phyloP scores from a whole-genome alignment of 2,113 vertebrate species.

The Archilochus colubris region DNA sequence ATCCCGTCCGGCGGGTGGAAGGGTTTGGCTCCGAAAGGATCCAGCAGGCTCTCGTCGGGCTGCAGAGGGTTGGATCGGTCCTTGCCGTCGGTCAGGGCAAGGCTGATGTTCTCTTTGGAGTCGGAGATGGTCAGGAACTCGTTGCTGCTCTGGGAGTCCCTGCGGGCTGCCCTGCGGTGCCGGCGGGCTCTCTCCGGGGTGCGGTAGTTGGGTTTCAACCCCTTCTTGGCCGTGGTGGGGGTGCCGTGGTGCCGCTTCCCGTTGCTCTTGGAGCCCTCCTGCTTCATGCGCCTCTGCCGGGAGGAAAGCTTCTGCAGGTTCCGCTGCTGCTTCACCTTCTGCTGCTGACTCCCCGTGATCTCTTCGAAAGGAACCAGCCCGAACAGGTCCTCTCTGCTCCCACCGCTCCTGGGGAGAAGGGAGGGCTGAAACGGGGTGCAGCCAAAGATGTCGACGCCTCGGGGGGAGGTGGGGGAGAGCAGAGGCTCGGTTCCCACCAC shows the following conservation, averaged over 20 bases:
- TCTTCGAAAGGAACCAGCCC: constrained; percentile 84
- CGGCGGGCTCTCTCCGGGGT: constrained; percentile 90
- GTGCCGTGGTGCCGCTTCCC: constrained; percentile 94
- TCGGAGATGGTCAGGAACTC: constrained; percentile 92
- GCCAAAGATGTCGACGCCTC: constrained; percentile 87
- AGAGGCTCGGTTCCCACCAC: constrained; percentile 48
- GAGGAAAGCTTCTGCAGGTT: constrained; percentile 90
- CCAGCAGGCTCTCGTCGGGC: constrained; percentile 81
- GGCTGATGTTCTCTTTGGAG: constrained; percentile 95
- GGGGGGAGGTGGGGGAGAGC: constrained; percentile 75
- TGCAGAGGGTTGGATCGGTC: constrained; percentile 80
- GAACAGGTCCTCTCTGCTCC: constrained; percentile 85
- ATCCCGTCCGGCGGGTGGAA: constrained; percentile 86
- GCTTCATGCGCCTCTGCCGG: constrained; percentile 90
- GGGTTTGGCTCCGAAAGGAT: constrained; percentile 93
- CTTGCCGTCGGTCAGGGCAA: constrained; percentile 81
- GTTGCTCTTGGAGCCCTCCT: constrained; percentile 80
- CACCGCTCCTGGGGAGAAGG: constrained; percentile 49
- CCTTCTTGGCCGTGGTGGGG: constrained; percentile 83
- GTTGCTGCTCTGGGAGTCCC: constrained; percentile 97
- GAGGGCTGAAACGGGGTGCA: constrained; percentile 88
- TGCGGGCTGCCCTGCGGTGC: constrained; percentile 87
- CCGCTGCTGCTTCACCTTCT: constrained; percentile 89
- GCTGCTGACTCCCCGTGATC: constrained; percentile 79
- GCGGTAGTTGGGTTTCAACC: constrained; percentile 85